Evolutionary conservation across 2,888 invertebrate genomes (phyloP).

Genomic region (Thysanoteuthis rhombus): DNA sequence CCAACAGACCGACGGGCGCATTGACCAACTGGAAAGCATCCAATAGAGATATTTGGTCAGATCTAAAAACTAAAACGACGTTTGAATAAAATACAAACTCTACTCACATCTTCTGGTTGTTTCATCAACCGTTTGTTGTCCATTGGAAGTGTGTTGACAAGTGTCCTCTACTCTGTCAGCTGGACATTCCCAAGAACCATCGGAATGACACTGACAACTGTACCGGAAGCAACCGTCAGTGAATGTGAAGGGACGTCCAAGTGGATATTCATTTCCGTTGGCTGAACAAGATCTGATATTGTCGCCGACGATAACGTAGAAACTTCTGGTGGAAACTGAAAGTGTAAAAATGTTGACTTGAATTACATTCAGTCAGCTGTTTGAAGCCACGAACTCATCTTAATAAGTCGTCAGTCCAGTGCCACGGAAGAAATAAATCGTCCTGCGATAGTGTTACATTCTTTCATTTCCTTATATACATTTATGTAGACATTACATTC

Average conservation of each 20-base stretch:
- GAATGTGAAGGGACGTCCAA: constrained; percentile 43
- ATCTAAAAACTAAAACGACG: too few relatives aligned
- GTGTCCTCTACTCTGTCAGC: constrained; percentile 46
- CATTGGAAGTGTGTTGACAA: constrained; percentile 37
- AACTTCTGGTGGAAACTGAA: background rate
- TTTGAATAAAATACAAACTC: too few relatives aligned
- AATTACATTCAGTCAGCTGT: background rate
- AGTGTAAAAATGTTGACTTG: background rate
- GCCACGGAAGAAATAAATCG: too few relatives aligned
- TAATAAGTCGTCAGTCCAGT: too few relatives aligned
- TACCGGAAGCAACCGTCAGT: constrained; percentile 51
- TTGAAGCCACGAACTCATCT: too few relatives aligned
- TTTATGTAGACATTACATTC: too few relatives aligned
- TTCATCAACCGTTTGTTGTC: too few relatives aligned
- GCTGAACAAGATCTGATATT: constrained; percentile 42
- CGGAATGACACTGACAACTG: constrained; percentile 52
- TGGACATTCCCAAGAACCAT: constrained; percentile 52
- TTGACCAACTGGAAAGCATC: too few relatives aligned
- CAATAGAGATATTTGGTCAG: too few relatives aligned
- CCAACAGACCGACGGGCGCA: too few relatives aligned
- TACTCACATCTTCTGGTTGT: background rate
- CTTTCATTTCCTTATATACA: too few relatives aligned
- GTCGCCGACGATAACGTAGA: background rate
- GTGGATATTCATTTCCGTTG: constrained; percentile 37
- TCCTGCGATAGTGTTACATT: too few relatives aligned